Base-by-base conservation (phyloP, 2,797 vertebrate species). In the Gila robusta region DNA sequence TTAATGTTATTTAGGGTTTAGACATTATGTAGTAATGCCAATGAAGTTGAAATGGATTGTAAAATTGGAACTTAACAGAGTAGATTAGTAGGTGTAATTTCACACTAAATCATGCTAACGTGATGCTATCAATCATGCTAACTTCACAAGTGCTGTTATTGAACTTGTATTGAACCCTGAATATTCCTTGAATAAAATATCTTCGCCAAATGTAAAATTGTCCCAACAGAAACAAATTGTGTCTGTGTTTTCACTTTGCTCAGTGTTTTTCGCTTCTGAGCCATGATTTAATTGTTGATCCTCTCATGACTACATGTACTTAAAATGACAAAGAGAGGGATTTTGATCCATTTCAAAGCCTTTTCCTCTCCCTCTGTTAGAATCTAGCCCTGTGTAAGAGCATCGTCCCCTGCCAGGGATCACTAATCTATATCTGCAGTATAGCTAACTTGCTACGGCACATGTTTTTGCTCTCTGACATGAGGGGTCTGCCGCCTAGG, bases 391-490 rank as follows among this genome's bases (percentile, higher is more conserved):
- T 74, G 76, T 85, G 64, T 71, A 56, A 83, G 72, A 77, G 72
- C 73, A 54, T 39, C 39, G 4, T 39, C n/a, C 59, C 83, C 49
- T 64, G 77, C 67, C 35, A 83, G 67, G 32, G 47, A 73, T 85
- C 37, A 81, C 37, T 87, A 87, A 88, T 90, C 87, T 84, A 79
- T 76, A 87, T 86, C 71, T 84, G 83, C 81, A 86, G 59, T 79
- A 81, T 90, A 88, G 82, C 88, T 66, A 80, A 86, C 84, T 72
- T 86, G 74, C 73, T 56, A 64, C 12, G 11, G 86, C 84, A 84
- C 89, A 90, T 87, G 84, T 90, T 88, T 81, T 87, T 86, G 74
- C 79, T 86, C 84, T 69, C 71, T 54, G 88, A 85, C 83, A 62
- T 83, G 82, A 73, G 76, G 79, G 70, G 72, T 79, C 64, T 83